A percentile compares a stretch with the other conserved stretches of the same genome.
phyloP scores from a whole-genome alignment of 2,888 invertebrate genomes.

The Amblyjoppa proteus region DNA sequence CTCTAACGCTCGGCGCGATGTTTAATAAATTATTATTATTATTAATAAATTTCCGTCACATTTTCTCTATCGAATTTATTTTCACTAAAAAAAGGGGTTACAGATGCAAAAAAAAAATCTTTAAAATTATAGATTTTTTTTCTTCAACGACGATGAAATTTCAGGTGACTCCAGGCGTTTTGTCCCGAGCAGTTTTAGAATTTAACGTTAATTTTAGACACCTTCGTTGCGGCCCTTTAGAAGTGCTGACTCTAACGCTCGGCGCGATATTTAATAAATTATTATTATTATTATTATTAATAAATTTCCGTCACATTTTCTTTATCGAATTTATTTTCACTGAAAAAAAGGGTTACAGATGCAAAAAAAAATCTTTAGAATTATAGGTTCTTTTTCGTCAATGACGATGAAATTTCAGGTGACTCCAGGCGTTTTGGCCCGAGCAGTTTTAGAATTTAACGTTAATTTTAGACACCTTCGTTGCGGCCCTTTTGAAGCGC shows the following conservation, averaged over 20 bases:
- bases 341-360: no score
- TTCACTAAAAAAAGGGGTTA: no score
- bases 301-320: no score
- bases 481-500: slow-evolving; percentile 56
- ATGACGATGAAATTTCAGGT: slow-evolving; percentile 16
- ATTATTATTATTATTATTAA: no score
- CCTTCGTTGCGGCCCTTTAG: slow-evolving; percentile 56
- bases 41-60: no score
- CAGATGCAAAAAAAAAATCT: not conserved
- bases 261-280: slow-evolving; percentile 42
- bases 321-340: no score
- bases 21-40: no score
- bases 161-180: slow-evolving; percentile 48
- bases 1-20: no score
- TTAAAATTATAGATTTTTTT: not conserved
- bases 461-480: slow-evolving; percentile 62
- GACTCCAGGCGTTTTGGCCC: slow-evolving; percentile 44
- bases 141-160: not conserved
- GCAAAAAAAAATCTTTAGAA: not conserved
- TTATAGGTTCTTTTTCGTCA: not conserved
- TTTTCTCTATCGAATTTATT: no score
- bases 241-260: slow-evolving; percentile 31
- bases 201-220: slow-evolving; percentile 62
- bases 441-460: slow-evolving; percentile 55
- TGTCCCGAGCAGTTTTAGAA: slow-evolving; percentile 47